phyloP scores from a whole-genome alignment of 2,888 invertebrate species.

The Melanophora roralis region DNA sequence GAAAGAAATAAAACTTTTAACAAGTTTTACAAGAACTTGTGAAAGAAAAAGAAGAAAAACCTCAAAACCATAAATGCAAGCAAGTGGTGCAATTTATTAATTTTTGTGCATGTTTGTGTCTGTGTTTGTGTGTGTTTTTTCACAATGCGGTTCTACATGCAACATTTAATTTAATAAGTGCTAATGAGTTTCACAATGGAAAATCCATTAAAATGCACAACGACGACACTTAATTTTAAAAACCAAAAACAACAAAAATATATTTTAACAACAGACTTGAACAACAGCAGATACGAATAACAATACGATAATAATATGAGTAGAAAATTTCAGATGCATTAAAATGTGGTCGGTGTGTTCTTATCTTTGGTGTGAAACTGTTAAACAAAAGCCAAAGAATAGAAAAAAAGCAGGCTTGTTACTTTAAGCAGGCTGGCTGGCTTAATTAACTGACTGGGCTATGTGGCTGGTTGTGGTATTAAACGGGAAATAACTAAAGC shows the following conservation, averaged over 20 bases:
- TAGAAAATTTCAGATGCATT: slow-evolving; percentile 50
- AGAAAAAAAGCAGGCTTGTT: slow-evolving; percentile 46
- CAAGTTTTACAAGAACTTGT: background rate
- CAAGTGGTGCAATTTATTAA: slow-evolving; percentile 35
- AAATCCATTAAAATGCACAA: slow-evolving; percentile 60
- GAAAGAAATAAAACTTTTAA: background rate
- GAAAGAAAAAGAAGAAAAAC: background rate
- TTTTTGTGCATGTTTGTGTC: background rate
- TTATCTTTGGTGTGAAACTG: slow-evolving; percentile 29
- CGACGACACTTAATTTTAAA: slow-evolving; percentile 14
- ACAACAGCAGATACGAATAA: background rate
- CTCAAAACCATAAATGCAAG: slow-evolving; percentile 14
- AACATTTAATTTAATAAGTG: slow-evolving; percentile 74
- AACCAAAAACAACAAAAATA: slow-evolving; percentile 5
- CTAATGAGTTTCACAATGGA: slow-evolving; percentile 71
- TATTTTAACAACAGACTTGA: background rate
- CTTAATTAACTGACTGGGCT: no score
- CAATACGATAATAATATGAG: background rate
- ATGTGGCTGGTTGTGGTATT: slow-evolving; percentile 9
- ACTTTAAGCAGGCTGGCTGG: slow-evolving; percentile 43
- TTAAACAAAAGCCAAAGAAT: slow-evolving; percentile 30
- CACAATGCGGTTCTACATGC: slow-evolving; percentile 50
- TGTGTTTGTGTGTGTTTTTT: slow-evolving; percentile 19
- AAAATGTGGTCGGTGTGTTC: slow-evolving; percentile 32
- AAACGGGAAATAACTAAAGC: slow-evolving; percentile 1